Conservation (phyloP, 2,797 vertebrate species). For the Pangasius larnaudii region DNA sequence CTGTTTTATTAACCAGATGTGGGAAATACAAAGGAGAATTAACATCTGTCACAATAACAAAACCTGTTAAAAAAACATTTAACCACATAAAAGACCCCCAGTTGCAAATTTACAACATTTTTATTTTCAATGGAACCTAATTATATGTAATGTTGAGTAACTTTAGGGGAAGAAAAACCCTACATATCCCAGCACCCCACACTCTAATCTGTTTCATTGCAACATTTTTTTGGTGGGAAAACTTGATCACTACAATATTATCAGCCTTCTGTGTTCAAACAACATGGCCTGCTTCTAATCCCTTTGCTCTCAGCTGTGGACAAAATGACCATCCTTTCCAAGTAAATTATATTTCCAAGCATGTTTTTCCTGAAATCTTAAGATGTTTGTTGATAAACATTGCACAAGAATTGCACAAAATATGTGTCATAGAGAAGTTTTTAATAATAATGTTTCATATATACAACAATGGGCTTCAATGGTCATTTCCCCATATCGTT, state of each 20-base stretch:
- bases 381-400: neutral
- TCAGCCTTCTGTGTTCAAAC: neutral
- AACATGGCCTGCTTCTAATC: neutral
- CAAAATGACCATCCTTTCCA: neutral
- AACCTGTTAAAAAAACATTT: neutral
- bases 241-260: neutral
- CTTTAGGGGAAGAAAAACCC: neutral
- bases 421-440: neutral
- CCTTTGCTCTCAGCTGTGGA: neutral
- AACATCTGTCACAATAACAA: neutral
- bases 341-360: too few species aligned
- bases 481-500: neutral
- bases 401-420: neutral
- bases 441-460: neutral
- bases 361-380: neutral
- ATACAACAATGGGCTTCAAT: neutral
- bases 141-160: neutral
- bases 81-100: neutral
- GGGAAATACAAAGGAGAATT: neutral
- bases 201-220: neutral
- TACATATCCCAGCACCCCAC: neutral
- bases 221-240: neutral
- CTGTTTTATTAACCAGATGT: neutral
- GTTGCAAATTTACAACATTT: neutral
- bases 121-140: neutral